Evolutionary conservation across 92 coral and sea anemone genomes (phyloP), one percentile per base, ranked within the genome.

Genomic region (Plumapathes pennacea): DNA sequence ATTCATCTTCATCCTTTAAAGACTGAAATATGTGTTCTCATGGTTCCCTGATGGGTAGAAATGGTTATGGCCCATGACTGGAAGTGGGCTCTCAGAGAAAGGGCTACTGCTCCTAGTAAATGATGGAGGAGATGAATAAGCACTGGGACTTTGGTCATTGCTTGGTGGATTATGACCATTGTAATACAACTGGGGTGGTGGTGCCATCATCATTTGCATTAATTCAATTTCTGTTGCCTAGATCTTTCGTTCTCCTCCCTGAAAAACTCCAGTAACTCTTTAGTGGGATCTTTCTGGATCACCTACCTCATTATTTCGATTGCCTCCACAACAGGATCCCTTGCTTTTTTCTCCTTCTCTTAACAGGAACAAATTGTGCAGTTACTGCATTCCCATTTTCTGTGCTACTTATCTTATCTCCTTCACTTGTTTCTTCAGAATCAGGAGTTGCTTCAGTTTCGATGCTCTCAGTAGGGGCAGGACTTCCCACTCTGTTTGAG

Each of bases 171-270:
- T n/a, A n/a, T n/a, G 46, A 60, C 67, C 67, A 60, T 28, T 43
- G 54, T 43, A 60, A 60, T 60, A 60, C 14, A 23, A 54, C 24
- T 45, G 41, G 69, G 53, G 44, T 53, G 43, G 60, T 54, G 64
- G n/a, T n/a, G n/a, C 74, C 64, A 67, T 53, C 54, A 67, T 54
- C 74, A 67, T 54, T 54, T 43, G 61, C 47, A 54, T 67, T 28
- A 67, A 5, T 14, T 23, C 18, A 38, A 67, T 51, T 22, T 67
- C 64, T 54, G 74, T 44, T 67, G 28, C 32, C 64, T 54, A 32
- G 74, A 44, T 54, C 47, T 67, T 44, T 67, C 46, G 33, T 54
- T 54, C 5, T 67, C 64, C 51, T 67, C 56, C 47, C 34, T 54
- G 22, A 66, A 52, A 40, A 53, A 66, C 29, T 66, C 45, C 21